Evolutionary conservation across 2,888 invertebrate genomes (phyloP), one percentile per base, ranked within the genome.

Genomic region (Thecophora atra): DNA sequence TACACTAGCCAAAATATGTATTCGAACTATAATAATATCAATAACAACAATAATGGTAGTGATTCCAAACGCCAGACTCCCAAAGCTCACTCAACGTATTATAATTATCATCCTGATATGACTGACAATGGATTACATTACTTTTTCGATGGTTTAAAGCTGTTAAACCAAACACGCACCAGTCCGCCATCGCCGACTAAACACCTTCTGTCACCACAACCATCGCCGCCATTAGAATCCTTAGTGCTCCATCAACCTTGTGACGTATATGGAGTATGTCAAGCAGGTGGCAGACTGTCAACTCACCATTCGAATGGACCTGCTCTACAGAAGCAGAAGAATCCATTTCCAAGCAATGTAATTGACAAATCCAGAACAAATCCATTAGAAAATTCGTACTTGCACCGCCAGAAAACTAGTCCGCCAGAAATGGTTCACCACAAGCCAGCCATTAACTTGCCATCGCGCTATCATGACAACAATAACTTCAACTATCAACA

Each of bases 251-350:
- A 58, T 72, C 58, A 64, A 65, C 70, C 73, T 76, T 19, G 71
- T 26, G 30, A 62, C 72, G 26, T 28, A 19, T 72, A 54, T 77
- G 64, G 51, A 71, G 8, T 26, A 13, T 80, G 73, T 62, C 77
- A 68, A 64, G 69, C 74, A 54, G 73, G 72, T 71, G 72, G 72
- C 71, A 69, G 62, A 70, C 77, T 78, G 15, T 72, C 79, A 5
- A 52, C 74, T 1, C 73, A 71, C 21, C 81, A 73, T 42, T 54
- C 73, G 1, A 75, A 79, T 51, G 42, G 74, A 17, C 74, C 70
- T 21, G 54, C 70, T 2, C 71, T 63, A 21, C 54, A 66, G 28
- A 30, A 71, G 17, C 73, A 75, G 11, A 73, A 75, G 3, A 72
- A 73, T 54, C 51, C 54, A 28, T 63, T n/a, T 54, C 63, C 65